Evolutionary conservation across 1,140 invertebrate species (phyloP).

Genomic region (Drosophila obscura): DNA sequence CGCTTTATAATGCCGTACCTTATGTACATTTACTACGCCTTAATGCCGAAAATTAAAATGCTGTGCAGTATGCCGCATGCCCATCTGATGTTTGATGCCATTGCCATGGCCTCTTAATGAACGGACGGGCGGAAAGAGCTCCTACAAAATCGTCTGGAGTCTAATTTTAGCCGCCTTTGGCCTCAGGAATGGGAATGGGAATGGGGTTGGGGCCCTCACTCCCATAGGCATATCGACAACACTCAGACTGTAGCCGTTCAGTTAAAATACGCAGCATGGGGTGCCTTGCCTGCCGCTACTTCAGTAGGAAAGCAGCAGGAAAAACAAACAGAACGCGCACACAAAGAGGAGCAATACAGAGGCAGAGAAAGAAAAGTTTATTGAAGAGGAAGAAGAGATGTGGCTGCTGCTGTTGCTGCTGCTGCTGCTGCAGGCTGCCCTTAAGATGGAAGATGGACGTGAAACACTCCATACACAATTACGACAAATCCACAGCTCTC

Average conservation of each 20-base stretch:
- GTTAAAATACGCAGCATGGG: conserved; percentile 64
- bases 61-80: conserved; percentile 55
- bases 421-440: background rate
- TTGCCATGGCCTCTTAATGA: conserved; percentile 65
- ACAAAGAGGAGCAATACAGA: conserved; percentile 7
- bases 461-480: conserved; percentile 76
- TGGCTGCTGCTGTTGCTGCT: conserved; percentile 3
- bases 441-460: conserved; percentile 38
- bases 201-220: conserved; percentile 8
- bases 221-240: conserved; percentile 12
- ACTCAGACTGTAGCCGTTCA: conserved; percentile 42
- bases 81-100: conserved; percentile 29
- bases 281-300: conserved; percentile 61
- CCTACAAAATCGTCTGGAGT: conserved; percentile 66
- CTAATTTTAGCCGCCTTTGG: conserved; percentile 69
- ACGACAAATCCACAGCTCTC: conserved; percentile 69
- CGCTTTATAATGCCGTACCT: conserved; percentile 38
- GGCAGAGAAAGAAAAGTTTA: conserved; percentile 52
- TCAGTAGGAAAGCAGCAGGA: conserved; percentile 17
- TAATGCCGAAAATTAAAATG: conserved; percentile 74
- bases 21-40: conserved; percentile 57
- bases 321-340: conserved; percentile 27
- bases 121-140: conserved; percentile 16
- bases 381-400: conserved; percentile 59
- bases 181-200: conserved; percentile 22